Conservation (phyloP, 2,797 vertebrate genomes). For the Ceryle rudis region DNA sequence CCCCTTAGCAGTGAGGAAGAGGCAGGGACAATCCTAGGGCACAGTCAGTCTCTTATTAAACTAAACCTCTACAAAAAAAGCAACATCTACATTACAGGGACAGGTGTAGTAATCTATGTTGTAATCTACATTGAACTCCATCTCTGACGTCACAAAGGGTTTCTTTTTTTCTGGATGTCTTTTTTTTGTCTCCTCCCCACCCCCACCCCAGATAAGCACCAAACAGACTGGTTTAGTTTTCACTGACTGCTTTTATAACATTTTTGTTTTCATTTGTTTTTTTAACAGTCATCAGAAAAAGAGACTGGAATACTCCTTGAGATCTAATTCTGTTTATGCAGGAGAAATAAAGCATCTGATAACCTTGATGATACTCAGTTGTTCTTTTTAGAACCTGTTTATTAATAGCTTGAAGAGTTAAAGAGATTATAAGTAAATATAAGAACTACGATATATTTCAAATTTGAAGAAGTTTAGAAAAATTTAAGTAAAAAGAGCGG, state of each 20-base stretch:
- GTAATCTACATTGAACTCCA: not conserved
- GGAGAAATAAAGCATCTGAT: not conserved
- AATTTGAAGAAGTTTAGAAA: not conserved
- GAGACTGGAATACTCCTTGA: not conserved
- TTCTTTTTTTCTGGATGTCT: not conserved
- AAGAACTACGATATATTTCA: not conserved
- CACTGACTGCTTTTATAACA: not conserved
- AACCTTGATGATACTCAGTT: not conserved
- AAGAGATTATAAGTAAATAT: not conserved
- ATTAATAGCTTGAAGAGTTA: not conserved
- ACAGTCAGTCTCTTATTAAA: not conserved
- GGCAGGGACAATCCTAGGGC: not conserved
- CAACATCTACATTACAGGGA: not conserved
- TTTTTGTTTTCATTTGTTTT: not conserved
- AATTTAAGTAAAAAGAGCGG: not conserved
- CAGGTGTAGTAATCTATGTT: not conserved
- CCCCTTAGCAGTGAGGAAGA: not conserved
- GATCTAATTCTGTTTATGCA: not conserved
- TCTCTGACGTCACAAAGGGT: not conserved
- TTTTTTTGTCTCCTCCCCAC: too few relatives aligned
- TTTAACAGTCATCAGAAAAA: not conserved
- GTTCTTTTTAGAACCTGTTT: not conserved
- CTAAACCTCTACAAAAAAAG: not conserved
- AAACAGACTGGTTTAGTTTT: not conserved
- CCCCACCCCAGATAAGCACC: not conserved